A percentile compares a stretch with the other conserved stretches of the same genome.
Evolutionary conservation across 2,888 invertebrate genomes (phyloP).

Genomic region (Mimachlamys varia): DNA sequence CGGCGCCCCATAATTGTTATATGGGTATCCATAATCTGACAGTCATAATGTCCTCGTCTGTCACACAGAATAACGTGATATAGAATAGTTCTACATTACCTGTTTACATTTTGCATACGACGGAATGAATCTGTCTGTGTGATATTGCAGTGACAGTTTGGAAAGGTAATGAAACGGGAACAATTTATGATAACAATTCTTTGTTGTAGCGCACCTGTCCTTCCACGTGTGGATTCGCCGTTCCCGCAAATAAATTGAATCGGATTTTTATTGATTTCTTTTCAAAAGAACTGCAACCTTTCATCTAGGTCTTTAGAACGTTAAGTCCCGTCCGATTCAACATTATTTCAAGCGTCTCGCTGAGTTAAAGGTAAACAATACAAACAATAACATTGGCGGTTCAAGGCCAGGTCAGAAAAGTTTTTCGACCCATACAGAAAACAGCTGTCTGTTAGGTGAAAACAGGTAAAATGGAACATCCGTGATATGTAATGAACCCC

Average conservation of each 20-base stretch:
- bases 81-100: too few relatives aligned
- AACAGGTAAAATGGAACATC: neutral
- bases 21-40: too few relatives aligned
- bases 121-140: too few relatives aligned
- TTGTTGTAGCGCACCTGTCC: neutral
- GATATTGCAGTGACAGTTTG: too few relatives aligned
- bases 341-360: neutral
- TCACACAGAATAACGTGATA: too few relatives aligned
- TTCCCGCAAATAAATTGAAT: slow-evolving; percentile 34
- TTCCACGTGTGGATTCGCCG: neutral
- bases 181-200: neutral
- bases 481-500: too few relatives aligned
- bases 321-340: neutral
- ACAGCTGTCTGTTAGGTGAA: neutral
- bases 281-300: neutral
- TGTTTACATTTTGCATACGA: too few relatives aligned
- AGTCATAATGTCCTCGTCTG: too few relatives aligned
- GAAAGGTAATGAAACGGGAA: too few relatives aligned
- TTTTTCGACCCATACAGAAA: neutral
- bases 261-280: neutral
- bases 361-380: slow-evolving; percentile 24
- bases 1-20: too few relatives aligned
- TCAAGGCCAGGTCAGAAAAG: slow-evolving; percentile 2
- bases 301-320: neutral
- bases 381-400: neutral